A percentile compares a stretch with the other conserved stretches of the same genome.
Evolutionary conservation across 2,797 vertebrate genomes (phyloP).

Genomic region (Denticeps clupeoides): DNA sequence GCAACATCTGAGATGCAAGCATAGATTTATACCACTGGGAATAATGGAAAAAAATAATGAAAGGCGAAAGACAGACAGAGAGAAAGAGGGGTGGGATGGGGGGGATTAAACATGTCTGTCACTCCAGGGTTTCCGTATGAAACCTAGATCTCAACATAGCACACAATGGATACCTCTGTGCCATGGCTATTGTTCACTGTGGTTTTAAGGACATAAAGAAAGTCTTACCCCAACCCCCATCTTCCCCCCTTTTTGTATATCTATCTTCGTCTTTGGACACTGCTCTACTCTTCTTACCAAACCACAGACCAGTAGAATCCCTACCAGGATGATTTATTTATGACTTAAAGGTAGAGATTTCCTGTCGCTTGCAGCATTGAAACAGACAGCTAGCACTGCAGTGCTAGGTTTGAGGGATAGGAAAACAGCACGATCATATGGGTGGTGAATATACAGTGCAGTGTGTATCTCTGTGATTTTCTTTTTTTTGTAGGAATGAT

Average conservation of each 20-base stretch:
- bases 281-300: too few species aligned
- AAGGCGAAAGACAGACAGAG: conserved; percentile 12
- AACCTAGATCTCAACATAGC: neutral
- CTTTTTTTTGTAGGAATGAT: too few species aligned
- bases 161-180: neutral
- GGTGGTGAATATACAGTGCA: too few species aligned
- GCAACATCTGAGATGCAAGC: conserved; percentile 26
- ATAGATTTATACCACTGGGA: conserved; percentile 34
- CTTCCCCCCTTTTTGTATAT: neutral
- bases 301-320: too few species aligned
- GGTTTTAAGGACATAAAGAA: too few species aligned
- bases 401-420: conserved; percentile 37
- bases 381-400: conserved; percentile 40
- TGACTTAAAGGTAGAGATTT: conserved; percentile 29
- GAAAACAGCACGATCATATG: conserved; percentile 26
- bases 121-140: conserved; percentile 7
- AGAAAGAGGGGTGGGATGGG: neutral
- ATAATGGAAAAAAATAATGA: conserved; percentile 23
- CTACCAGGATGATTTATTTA: conserved; percentile 42
- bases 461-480: too few species aligned
- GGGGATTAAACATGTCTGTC: conserved; percentile 7
- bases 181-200: conserved; percentile 6
- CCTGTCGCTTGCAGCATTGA: conserved; percentile 21
- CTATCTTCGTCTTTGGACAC: neutral
- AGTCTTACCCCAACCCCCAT: neutral